Evolutionary conservation across 2,888 invertebrate species (phyloP).

Genomic region (Lycia hirtaria): DNA sequence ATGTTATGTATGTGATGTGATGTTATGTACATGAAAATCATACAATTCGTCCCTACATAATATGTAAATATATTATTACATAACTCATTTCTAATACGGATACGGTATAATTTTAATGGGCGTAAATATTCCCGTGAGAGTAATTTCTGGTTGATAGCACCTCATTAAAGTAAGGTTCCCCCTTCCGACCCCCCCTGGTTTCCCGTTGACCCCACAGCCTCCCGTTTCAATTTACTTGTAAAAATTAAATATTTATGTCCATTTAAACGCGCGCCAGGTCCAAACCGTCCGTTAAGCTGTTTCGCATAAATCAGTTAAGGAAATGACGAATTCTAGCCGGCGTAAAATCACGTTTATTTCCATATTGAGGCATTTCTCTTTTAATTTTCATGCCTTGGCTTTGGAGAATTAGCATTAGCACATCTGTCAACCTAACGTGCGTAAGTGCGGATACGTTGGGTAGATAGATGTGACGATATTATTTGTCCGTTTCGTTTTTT

Average conservation of each 20-base stretch:
- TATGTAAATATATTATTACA: too few species aligned
- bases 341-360: constrained; percentile 44
- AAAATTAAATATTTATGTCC: constrained; percentile 57
- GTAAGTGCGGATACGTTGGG: too few species aligned
- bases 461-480: constrained; percentile 13
- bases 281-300: constrained; percentile 45
- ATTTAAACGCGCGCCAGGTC: constrained; percentile 55
- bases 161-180: constrained; percentile 23
- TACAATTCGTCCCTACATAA: too few species aligned
- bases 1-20: too few species aligned
- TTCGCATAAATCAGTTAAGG: constrained; percentile 51
- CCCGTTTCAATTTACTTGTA: constrained; percentile 57
- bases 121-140: constrained; percentile 15
- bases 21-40: too few species aligned
- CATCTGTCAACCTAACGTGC: too few species aligned
- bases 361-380: constrained; percentile 24
- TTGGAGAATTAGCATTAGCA: constrained; percentile 29
- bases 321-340: constrained; percentile 49
- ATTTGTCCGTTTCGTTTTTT: constrained; percentile 12
- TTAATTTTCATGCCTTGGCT: constrained; percentile 26
- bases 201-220: constrained; percentile 27
- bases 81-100: neutral
- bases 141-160: constrained; percentile 26
- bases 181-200: constrained; percentile 12
- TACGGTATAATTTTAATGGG: constrained; percentile 11